Conservation (phyloP, 2,113 vertebrate genomes). For the Coptodon bakossiorum region DNA sequence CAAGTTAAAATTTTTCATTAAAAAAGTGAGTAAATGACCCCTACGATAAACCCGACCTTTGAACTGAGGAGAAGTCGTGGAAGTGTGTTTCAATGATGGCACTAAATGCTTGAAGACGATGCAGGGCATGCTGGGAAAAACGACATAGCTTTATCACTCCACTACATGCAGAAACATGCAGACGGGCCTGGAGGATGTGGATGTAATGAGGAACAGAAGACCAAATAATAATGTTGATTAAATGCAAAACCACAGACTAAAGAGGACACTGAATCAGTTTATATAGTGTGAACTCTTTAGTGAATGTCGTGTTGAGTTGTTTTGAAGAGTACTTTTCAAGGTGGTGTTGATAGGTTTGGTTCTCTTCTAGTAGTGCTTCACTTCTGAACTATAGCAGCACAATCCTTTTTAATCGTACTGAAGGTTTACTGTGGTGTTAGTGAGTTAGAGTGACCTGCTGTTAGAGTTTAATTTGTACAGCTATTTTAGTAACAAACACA, state of each 20-base stretch:
- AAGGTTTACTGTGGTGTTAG: background rate
- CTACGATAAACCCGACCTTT: background rate
- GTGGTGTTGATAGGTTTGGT: background rate
- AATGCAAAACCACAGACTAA: background rate
- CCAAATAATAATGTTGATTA: background rate
- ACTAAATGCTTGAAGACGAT: background rate
- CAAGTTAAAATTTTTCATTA: background rate
- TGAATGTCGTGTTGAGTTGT: background rate
- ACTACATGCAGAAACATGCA: background rate
- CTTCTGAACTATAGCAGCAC: background rate
- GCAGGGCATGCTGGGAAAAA: background rate
- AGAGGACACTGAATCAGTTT: background rate
- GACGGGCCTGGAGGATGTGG: background rate
- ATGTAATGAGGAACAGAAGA: background rate
- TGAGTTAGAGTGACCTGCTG: background rate
- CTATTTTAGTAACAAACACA: background rate
- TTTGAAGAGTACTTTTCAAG: background rate
- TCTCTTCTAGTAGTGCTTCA: background rate
- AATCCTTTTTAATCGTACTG: background rate
- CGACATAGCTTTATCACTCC: background rate
- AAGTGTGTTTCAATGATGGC: background rate
- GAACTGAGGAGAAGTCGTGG: background rate
- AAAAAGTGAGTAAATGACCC: background rate
- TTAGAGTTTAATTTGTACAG: background rate
- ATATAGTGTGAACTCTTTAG: background rate